A percentile compares a stretch with the other conserved stretches of the same genome.
phyloP scores from a whole-genome alignment of 2,797 vertebrate species.

The Pampus argenteus region DNA sequence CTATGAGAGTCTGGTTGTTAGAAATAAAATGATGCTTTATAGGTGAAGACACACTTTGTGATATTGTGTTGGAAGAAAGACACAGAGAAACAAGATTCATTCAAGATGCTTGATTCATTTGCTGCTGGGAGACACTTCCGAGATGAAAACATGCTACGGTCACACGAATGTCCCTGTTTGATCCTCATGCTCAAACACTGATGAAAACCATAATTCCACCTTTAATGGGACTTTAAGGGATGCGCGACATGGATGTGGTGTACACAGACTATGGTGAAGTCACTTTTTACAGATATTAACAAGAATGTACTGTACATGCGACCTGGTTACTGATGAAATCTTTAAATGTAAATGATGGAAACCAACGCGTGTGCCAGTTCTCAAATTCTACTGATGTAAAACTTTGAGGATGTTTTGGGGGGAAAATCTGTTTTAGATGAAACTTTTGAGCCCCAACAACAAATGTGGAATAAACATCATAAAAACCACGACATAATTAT shows the following conservation, averaged over 20 bases:
- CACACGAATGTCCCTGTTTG: no score
- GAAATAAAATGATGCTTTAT: no score
- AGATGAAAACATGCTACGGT: no score
- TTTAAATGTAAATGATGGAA: conserved; percentile 40
- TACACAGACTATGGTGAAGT: neutral
- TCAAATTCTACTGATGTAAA: conserved; percentile 61
- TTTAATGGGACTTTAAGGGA: no score
- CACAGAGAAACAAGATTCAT: neutral
- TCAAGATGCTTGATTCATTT: no score
- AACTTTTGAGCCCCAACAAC: conserved; percentile 45
- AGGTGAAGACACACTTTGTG: no score
- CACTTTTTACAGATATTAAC: neutral
- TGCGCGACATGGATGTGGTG: no score
- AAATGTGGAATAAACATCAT: conserved; percentile 34
- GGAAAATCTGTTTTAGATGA: conserved; percentile 57
- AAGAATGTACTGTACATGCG: neutral
- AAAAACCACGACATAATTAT: conserved; percentile 54
- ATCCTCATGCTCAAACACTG: no score
- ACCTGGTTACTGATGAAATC: conserved; percentile 2
- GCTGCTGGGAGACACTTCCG: no score
- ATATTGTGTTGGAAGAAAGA: no score
- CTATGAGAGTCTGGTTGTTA: no score
- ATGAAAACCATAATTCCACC: no score
- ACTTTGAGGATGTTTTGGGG: conserved; percentile 49
- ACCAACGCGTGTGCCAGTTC: conserved; percentile 44